A percentile compares a stretch with the other conserved stretches of the same genome.
These are phyloP conservation scores for Pseudomyrmex sp. DNA, from an alignment of 1,140 invertebrate genomes.

Conservation along the genomic window DNA sequence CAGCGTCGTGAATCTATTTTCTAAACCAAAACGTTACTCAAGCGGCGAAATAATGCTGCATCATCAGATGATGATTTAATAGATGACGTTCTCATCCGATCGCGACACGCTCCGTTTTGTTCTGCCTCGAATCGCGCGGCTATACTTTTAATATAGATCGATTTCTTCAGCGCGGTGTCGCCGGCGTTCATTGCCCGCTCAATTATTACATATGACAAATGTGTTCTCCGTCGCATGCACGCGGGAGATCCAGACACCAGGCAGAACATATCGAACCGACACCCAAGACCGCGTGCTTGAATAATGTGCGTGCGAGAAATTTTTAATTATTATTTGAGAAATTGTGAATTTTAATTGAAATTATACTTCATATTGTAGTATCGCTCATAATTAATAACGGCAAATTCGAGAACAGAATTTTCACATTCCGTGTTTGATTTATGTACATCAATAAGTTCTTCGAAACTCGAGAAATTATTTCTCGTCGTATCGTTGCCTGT, in stretches of 20 bases:
- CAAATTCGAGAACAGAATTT: not conserved
- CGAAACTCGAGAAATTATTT: not conserved
- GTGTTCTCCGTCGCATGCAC: conserved; percentile 32
- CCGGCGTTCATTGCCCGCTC: conserved; percentile 44
- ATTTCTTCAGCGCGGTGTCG: conserved; percentile 43
- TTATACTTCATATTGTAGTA: too few species aligned
- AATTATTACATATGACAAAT: conserved; percentile 58
- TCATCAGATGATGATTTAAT: conserved; percentile 62
- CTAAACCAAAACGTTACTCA: conserved; percentile 25
- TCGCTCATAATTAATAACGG: not conserved
- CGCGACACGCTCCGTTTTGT: not conserved
- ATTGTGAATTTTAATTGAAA: too few species aligned
- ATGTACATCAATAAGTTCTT: conserved; percentile 14
- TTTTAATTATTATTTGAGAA: too few species aligned
- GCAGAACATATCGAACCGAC: conserved; percentile 43
- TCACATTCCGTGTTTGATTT: not conserved
- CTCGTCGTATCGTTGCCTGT: not conserved
- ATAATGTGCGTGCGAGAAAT: not conserved
- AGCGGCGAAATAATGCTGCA: conserved; percentile 24
- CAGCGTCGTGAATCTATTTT: conserved; percentile 31
- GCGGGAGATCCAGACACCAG: too few species aligned
- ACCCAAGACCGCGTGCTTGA: conserved; percentile 23
- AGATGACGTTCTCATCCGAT: not conserved
- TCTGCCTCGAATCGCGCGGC: not conserved
- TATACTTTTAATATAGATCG: conserved; percentile 48